A percentile compares a stretch with the other conserved stretches of the same genome.
phyloP scores from a whole-genome alignment of 2,113 vertebrate species.

The Oreochromis tanganicae region DNA sequence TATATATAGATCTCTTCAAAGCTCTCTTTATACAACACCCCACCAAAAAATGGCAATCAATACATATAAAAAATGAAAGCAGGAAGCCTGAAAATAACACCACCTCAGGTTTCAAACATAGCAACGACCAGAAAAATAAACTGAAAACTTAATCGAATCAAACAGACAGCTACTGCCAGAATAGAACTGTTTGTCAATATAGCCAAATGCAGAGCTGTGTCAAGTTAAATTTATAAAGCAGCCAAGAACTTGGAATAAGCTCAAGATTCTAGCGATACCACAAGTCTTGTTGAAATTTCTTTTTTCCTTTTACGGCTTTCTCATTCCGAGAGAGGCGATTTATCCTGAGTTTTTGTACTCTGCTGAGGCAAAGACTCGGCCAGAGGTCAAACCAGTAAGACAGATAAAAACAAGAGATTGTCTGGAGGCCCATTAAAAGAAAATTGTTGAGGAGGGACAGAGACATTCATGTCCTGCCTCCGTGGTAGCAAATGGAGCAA shows the following conservation, averaged over 20 bases:
- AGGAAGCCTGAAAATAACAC: neutral
- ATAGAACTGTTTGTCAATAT: neutral
- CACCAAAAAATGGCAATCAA: neutral
- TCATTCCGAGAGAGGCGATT: constrained; percentile 25
- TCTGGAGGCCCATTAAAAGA: constrained; percentile 57
- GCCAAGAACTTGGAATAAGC: neutral
- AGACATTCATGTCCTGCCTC: constrained; percentile 29
- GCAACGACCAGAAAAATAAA: neutral
- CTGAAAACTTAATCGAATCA: constrained; percentile 1
- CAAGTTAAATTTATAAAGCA: neutral
- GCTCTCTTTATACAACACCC: neutral
- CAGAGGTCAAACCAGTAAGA: constrained; percentile 64
- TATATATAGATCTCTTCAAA: neutral
- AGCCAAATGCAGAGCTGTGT: neutral
- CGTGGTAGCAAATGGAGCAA: neutral
- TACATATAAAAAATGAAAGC: constrained; percentile 5
- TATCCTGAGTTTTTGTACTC: constrained; percentile 38
- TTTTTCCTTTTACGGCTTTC: neutral
- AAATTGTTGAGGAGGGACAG: constrained; percentile 42
- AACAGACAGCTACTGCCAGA: neutral
- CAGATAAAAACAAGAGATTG: constrained; percentile 63
- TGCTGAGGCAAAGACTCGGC: constrained; percentile 28
- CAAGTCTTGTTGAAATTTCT: neutral
- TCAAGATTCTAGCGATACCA: neutral
- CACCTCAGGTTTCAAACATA: neutral